Evolutionary conservation across 1,140 invertebrate genomes (phyloP), one percentile per base, ranked within the genome.

Genomic region (Diploscapter pachys): DNA sequence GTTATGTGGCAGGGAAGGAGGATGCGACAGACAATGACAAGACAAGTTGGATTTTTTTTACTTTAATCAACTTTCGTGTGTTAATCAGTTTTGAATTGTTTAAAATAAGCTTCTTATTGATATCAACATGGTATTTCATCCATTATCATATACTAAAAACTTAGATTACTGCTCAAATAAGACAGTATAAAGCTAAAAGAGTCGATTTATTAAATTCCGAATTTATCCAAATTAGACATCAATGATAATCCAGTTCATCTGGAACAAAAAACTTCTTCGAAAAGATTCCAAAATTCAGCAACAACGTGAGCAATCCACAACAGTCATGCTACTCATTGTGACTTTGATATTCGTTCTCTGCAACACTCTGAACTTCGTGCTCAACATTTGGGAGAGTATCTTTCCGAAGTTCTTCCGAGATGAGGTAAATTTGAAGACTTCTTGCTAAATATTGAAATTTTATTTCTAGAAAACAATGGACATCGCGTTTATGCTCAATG

Each of bases 301-400:
- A 79, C 79, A 79, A 72, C 67, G 81, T 49, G 82, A 83, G 63
- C 81, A 85, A 53, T 80, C 73, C 11, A 83, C 82, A 49, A 83
- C 82, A 31, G 48, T 77, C 51, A 84, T 83, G 83, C 71, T 83
- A 2, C 59, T 84, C 4, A 75, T 84, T 55, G 82, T 84, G 8
- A 84, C 82, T 48, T 67, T 85, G 49, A 54, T 82, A 11, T 84
- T 84, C 70, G 83, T 80, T 4, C 52, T 80, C 54, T 83, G 78
- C 54, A 84, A 84, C 67, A 78, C 80, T 63, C 70, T 85, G 9
- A 81, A 82, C 4, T 84, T 84, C 61, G 63, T 84, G 56, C 68
- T 82, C 8, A 82, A 83, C 57, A 69, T 83, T 54, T 79, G 79
- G 4, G 82, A 83, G 71, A 83, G 80, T 67, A 66, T 81, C n/a